Conservation (phyloP, 2,797 vertebrate genomes). For the Cossypha niveicapilla region DNA sequence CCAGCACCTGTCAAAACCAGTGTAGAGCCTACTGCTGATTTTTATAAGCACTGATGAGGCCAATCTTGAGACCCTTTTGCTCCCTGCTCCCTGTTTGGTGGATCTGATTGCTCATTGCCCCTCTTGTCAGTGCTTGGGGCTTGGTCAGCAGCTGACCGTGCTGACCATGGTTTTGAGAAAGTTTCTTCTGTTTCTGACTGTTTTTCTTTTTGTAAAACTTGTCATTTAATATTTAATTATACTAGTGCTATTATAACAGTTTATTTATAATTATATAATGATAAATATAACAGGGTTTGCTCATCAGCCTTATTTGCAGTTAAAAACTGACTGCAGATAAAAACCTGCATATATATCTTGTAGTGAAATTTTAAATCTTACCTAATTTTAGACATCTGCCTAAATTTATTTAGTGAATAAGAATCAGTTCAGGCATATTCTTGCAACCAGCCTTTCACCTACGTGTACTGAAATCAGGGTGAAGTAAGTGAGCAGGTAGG, state of each 20-base stretch:
- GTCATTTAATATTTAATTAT: not conserved
- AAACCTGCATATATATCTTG: rapidly evolving
- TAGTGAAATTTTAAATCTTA: not conserved
- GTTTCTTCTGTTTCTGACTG: not conserved
- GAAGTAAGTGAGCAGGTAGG: not conserved
- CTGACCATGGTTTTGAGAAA: not conserved
- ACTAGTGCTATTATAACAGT: not conserved
- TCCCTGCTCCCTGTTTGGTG: not conserved
- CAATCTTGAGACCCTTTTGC: not conserved
- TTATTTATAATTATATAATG: not conserved
- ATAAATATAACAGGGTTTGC: not conserved
- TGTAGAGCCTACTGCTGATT: not conserved
- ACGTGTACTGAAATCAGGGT: not conserved
- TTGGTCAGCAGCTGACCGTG: not conserved
- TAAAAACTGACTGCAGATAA: not conserved
- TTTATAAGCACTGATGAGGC: not conserved
- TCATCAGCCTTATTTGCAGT: not conserved
- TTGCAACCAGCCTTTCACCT: not conserved
- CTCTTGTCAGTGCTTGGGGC: not conserved
- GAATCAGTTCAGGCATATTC: not conserved
- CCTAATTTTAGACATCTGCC: not conserved
- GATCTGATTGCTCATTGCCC: not conserved
- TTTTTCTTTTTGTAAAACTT: not conserved
- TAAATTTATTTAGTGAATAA: not conserved
- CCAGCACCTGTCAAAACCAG: not conserved